Evolutionary conservation across 2,797 vertebrate species (phyloP).

Genomic region (Alectoris magna): DNA sequence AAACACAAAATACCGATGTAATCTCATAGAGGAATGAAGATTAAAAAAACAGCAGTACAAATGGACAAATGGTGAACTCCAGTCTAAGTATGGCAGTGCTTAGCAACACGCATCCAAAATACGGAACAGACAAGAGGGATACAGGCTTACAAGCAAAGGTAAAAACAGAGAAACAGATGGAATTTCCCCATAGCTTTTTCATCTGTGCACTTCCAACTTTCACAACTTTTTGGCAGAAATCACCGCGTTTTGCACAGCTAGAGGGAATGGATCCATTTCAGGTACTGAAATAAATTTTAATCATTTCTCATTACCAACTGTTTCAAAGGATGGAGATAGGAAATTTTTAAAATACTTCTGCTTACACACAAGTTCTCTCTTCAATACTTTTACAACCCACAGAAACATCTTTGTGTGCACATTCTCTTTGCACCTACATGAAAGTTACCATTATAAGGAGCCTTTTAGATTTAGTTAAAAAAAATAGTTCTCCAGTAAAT

Average conservation of each 20-base stretch:
- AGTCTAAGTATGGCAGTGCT: not conserved
- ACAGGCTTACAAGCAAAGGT: not conserved
- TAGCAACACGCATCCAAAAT: not conserved
- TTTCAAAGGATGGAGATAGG: not conserved
- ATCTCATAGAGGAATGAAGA: conserved; percentile 52
- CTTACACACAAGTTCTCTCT: not conserved
- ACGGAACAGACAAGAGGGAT: not conserved
- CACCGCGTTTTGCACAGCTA: not conserved
- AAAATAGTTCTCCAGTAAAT: not conserved
- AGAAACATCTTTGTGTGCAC: not conserved
- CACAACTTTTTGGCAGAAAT: not conserved
- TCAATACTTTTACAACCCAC: not conserved
- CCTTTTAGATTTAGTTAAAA: not conserved
- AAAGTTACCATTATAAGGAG: not conserved
- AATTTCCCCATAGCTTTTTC: not conserved
- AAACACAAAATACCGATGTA: conserved; percentile 60
- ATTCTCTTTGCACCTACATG: not conserved
- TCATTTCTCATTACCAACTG: not conserved
- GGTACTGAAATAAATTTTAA: not conserved
- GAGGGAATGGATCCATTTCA: not conserved
- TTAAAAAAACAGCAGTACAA: not conserved
- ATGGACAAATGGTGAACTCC: not conserved
- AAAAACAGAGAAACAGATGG: not conserved
- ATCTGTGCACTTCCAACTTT: not conserved
- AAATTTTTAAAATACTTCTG: not conserved